Conservation (phyloP, 2,888 invertebrate genomes). For the Drosophila barbarae region DNA sequence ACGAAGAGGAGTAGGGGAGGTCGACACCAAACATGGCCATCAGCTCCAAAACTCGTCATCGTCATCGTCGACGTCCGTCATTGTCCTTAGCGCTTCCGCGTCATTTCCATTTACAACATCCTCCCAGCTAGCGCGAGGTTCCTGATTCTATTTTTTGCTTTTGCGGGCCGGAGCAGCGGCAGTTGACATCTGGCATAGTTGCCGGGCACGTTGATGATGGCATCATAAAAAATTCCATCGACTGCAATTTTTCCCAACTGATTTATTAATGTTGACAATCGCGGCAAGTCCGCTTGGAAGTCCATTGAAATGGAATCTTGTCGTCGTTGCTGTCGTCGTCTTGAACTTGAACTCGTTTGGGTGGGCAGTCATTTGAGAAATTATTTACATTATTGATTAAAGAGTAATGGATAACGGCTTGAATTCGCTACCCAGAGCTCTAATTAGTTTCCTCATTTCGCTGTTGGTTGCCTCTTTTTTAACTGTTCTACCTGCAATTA, state of each 20-base stretch:
- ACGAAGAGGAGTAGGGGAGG: slow-evolving; percentile 10
- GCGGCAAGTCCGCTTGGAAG: slow-evolving; percentile 1
- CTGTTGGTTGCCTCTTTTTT: slow-evolving; percentile 1
- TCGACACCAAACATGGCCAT: slow-evolving; percentile 20
- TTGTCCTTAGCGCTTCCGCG: slow-evolving; percentile 44
- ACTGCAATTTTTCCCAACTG: slow-evolving; percentile 39
- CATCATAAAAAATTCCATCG: slow-evolving; percentile 41
- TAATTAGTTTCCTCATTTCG: slow-evolving; percentile 24
- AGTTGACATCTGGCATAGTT: slow-evolving; percentile 39
- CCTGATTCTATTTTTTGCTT: slow-evolving; percentile 25
- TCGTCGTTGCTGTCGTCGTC: background rate
- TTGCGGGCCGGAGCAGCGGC: slow-evolving; percentile 3
- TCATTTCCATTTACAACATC: slow-evolving; percentile 42
- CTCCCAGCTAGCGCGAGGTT: slow-evolving; percentile 1
- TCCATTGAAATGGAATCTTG: background rate
- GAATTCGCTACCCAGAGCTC: slow-evolving; percentile 1
- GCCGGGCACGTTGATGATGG: slow-evolving; percentile 22
- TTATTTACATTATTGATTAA: slow-evolving; percentile 16
- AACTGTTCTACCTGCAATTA: slow-evolving; percentile 26
- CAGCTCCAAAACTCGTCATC: slow-evolving; percentile 28
- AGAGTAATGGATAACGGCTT: slow-evolving; percentile 10
- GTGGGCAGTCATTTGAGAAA: background rate
- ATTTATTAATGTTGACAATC: slow-evolving; percentile 45
- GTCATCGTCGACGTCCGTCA: slow-evolving; percentile 43
- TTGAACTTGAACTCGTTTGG: slow-evolving; percentile 11